Conservation (phyloP, 2,113 vertebrate species). For the Uropsilus gracilis region DNA sequence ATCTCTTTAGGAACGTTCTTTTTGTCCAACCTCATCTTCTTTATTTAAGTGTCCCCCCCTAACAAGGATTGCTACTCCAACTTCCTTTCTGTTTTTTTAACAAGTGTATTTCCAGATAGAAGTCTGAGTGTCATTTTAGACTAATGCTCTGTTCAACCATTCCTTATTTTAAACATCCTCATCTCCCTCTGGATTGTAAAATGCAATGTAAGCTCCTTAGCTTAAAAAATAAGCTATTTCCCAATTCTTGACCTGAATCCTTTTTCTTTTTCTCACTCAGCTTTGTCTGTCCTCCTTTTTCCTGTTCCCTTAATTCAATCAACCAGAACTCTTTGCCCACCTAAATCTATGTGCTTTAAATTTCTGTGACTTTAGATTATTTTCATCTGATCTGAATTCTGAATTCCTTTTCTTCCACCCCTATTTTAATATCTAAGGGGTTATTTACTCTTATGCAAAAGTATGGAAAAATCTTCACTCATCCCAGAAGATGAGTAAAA, state of each 20-base stretch:
- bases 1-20: neutral
- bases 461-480: neutral
- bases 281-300: neutral
- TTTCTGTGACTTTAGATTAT: neutral
- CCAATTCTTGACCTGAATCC: neutral
- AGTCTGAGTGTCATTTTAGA: neutral
- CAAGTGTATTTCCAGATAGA: no score
- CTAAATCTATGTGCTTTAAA: neutral
- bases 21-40: neutral
- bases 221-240: neutral
- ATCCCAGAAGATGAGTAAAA: neutral
- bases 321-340: neutral
- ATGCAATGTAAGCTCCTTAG: no score
- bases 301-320: neutral
- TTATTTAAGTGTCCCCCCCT: neutral
- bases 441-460: neutral
- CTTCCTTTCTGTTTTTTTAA: no score
- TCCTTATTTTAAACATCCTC: neutral
- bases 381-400: neutral
- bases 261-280: neutral
- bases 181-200: neutral
- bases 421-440: neutral
- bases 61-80: no score
- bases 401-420: neutral
- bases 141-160: neutral